Percentiles rank a stretch among this genome's conserved stretches.
These are phyloP conservation scores for Agrochola lota DNA, from an alignment of 2,888 invertebrate species.

Conservation along the genomic window DNA sequence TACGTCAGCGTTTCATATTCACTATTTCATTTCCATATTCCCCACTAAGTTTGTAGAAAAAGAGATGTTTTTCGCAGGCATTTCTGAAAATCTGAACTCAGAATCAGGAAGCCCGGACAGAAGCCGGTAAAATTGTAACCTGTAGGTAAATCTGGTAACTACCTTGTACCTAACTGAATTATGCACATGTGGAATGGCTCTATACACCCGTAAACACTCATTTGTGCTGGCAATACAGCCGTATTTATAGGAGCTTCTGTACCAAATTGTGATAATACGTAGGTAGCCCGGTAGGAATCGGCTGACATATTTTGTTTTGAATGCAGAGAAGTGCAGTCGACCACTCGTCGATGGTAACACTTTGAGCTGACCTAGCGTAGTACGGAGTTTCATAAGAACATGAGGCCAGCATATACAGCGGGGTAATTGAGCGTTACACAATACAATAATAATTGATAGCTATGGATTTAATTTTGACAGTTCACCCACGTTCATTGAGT, in stretches of 20 bases:
- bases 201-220: slow-evolving; percentile 2
- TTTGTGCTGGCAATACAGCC: not conserved
- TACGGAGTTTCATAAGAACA: too few species aligned
- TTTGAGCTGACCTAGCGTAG: too few species aligned
- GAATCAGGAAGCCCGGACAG: not conserved
- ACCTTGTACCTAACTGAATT: not conserved
- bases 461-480: too few species aligned
- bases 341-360: too few species aligned
- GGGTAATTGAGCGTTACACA: too few species aligned
- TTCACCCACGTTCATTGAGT: too few species aligned
- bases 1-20: not conserved
- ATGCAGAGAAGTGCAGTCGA: not conserved
- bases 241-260: slow-evolving; percentile 3
- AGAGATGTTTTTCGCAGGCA: not conserved
- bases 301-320: not conserved
- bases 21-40: not conserved
- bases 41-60: not conserved
- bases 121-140: not conserved
- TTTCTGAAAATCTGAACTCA: not conserved
- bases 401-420: too few species aligned
- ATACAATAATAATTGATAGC: too few species aligned
- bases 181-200: not conserved
- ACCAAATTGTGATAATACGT: not conserved
- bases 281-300: not conserved
- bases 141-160: not conserved